phyloP scores from a whole-genome alignment of 2,113 vertebrate genomes.

The Stegostoma tigrinum region DNA sequence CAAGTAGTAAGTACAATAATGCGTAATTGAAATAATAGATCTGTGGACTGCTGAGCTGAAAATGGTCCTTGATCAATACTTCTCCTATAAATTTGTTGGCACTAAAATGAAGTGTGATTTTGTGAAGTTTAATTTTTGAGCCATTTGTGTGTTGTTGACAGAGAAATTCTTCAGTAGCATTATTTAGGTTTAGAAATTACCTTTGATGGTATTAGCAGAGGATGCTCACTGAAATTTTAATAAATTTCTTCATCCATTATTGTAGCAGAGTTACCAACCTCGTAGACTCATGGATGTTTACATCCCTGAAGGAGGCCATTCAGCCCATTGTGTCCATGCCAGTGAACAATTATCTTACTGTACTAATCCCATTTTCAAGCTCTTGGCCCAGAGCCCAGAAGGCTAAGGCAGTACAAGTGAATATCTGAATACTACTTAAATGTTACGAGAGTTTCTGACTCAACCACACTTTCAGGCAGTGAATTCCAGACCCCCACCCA shows the following conservation, averaged over 20 bases:
- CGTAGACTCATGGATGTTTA: too few species aligned
- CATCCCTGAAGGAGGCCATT: too few species aligned
- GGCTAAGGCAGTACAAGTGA: too few species aligned
- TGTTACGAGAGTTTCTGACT: too few species aligned
- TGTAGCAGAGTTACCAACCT: background rate
- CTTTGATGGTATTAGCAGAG: background rate
- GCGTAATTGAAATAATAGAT: background rate
- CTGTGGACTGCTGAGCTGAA: background rate
- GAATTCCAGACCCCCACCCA: too few species aligned
- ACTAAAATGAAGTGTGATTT: background rate
- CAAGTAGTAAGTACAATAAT: slow-evolving; percentile 50
- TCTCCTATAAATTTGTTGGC: background rate
- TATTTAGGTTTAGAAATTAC: background rate
- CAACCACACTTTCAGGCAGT: too few species aligned
- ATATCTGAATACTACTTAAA: too few species aligned
- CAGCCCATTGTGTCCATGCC: too few species aligned
- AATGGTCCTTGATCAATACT: too few species aligned
- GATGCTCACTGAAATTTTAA: background rate
- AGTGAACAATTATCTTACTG: too few species aligned
- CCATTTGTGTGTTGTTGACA: background rate
- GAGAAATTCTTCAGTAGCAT: background rate
- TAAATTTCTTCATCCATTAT: background rate
- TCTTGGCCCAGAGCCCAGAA: too few species aligned
- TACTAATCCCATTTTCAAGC: too few species aligned
- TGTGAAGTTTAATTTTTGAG: background rate